These are phyloP conservation scores for Tachysurus fulvidraco DNA, from an alignment of 2,113 vertebrate genomes.

Conservation along the genomic window DNA sequence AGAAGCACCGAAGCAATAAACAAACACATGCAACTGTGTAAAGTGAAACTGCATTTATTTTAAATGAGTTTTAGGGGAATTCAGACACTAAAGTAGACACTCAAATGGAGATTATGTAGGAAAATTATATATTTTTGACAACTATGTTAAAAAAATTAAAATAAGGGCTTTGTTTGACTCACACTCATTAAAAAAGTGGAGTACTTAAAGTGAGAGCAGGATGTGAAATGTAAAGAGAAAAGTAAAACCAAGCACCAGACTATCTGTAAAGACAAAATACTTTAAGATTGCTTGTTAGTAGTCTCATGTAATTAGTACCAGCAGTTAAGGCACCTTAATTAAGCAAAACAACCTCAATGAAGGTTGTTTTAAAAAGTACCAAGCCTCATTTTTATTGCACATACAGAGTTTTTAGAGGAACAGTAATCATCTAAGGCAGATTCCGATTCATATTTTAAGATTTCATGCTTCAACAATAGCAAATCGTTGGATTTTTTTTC, in stretches of 20 bases:
- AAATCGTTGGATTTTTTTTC: background rate
- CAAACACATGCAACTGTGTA: background rate
- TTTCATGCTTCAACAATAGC: background rate
- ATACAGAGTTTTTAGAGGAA: background rate
- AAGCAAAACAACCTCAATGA: background rate
- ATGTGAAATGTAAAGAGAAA: background rate
- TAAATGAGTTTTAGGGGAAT: background rate
- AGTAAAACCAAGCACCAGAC: background rate
- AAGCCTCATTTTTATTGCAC: background rate
- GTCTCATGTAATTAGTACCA: background rate
- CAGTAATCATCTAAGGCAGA: background rate
- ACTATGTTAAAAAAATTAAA: background rate
- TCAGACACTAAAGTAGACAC: too few species aligned
- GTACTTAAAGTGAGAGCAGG: too few species aligned
- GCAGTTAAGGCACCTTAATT: background rate
- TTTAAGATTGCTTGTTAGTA: too few species aligned
- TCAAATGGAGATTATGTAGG: background rate
- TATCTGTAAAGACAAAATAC: background rate
- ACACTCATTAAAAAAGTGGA: background rate
- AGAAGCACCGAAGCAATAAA: background rate
- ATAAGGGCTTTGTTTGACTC: background rate
- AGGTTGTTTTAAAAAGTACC: background rate
- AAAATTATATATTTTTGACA: background rate
- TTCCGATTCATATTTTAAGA: background rate
- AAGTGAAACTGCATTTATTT: background rate